Percentiles rank a stretch among this genome's conserved stretches.
Conservation (phyloP, 64 coral and sea anemone species). For the Exaiptasia diaphana region DNA sequence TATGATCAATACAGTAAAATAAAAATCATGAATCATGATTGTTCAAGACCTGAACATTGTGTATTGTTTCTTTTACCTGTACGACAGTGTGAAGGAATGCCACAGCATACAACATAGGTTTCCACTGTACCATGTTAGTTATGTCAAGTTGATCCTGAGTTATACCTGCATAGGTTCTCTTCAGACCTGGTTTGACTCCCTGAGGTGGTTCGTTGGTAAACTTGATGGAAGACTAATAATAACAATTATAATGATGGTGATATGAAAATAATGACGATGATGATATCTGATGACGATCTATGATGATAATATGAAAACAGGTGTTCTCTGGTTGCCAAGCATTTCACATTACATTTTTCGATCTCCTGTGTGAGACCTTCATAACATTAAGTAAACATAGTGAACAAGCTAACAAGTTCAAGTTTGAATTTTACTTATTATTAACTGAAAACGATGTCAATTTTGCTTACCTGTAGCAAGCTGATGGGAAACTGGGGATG, state of each 20-base stretch:
- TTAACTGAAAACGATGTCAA: too few relatives aligned
- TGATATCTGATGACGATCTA: too few relatives aligned
- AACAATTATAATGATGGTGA: too few relatives aligned
- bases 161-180: slow-evolving; percentile 93
- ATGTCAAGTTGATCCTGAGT: slow-evolving; percentile 92
- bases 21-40: background rate
- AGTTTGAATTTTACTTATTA: too few relatives aligned
- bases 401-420: too few relatives aligned
- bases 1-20: background rate
- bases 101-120: slow-evolving; percentile 88
- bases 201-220: slow-evolving; percentile 98
- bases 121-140: slow-evolving; percentile 85
- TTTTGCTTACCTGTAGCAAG: slow-evolving; percentile 77
- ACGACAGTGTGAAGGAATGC: slow-evolving; percentile 95
- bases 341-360: too few relatives aligned
- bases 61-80: slow-evolving; percentile 51
- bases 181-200: slow-evolving; percentile 93
- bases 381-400: too few relatives aligned
- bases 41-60: background rate
- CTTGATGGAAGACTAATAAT: slow-evolving; percentile 86
- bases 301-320: too few relatives aligned
- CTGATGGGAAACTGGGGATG: slow-evolving; percentile 98
- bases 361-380: too few relatives aligned
- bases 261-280: background rate
- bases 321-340: too few relatives aligned